Evolutionary conservation across 2,797 vertebrate species (phyloP), one percentile per base, ranked within the genome.

Genomic region (Cyclura pinguis): DNA sequence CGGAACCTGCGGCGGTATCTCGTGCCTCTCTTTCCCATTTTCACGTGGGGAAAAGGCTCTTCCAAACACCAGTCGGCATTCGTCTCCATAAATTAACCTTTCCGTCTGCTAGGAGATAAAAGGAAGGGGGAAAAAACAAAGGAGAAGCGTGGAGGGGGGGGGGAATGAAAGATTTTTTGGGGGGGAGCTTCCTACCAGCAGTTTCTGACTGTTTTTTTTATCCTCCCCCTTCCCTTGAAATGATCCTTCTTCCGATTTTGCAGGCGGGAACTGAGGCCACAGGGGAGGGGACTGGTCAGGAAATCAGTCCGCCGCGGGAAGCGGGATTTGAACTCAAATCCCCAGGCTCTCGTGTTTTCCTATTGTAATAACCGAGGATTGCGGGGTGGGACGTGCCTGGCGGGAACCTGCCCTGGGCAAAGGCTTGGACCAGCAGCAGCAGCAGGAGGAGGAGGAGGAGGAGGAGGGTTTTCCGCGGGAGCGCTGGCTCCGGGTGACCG

Each of bases 81-180:
- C 59, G 55, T 52, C 84, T 76, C 77, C 55, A 38, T 76, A 83
- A 64, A 87, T 82, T 87, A 87, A 42, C 78, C 72, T 87, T 67
- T 87, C 42, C 69, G 64, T 74, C 38, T 64, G 38, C 32, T n/a
- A 29, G 42, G 84, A 29, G 24, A 73, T 8, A 35, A 55, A 62
- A 84, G 59, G n/a, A 4, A 50, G 27, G 20, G 29, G 32, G 62
- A 8, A 18, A 18, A 24, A 6, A 29, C 14, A 50, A 42, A 6
- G 6, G 7, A 47, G 42, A 47, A 47, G 42, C 42, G 42, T 47
- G 42, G 42, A 47, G 42, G 42, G 42, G 42, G 42, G 42, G 42
- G 80, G 35, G 22, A 69, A 80, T 29, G 3, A 22, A 52, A 80
- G 50, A 32, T 18, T n/a, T n/a, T n/a, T n/a, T n/a, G 62, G 55